Evolutionary conservation across 2,888 invertebrate genomes (phyloP), one percentile per base, ranked within the genome.

Genomic region (Drosophila siamana): DNA sequence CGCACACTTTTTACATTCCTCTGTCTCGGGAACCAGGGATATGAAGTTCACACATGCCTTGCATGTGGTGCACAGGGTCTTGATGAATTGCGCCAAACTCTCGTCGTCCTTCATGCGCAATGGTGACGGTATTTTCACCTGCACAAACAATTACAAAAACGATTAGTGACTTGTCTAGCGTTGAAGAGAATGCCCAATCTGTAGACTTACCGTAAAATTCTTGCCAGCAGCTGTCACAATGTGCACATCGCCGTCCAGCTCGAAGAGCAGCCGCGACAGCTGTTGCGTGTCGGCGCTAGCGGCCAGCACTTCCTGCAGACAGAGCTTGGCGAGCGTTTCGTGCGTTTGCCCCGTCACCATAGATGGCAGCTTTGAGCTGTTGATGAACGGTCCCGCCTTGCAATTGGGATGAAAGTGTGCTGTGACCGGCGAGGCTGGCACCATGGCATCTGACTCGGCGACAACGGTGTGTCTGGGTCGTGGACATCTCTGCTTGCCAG

Each of bases 381-480:
- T 93, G 28, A 94, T 91, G 6, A 93, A 91, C n/a, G 93, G 93
- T 0, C 94, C 94, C 1, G 93, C 93, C 41, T 91, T 90, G 80
- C 94, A 94, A 22, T 92, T 91, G 74, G 93, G 93, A 69, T 93
- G 92, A 57, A 93, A 91, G 71, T 93, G 92, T n/a, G 94, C 92
- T 2, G 92, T 91, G 2, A 93, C 93, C 0, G 94, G 94, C 2
- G 93, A 93, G 1, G 93, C 93, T n/a, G 93, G 93, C 11, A 91
- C 73, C 90, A 92, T 92, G 41, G 91, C 85, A 76, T 80, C 92
- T 75, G 93, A 93, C 79, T 93, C 94, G 84, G 93, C 93, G 38
- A 94, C 93, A 57, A 94, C 93, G 11, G 94, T 93, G 48, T 93
- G 92, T 72, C 94, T 92, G 44, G 93, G 93, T 50, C 94, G 90